phyloP scores from a whole-genome alignment of 2,888 invertebrate genomes.

The Pterostichus madidus region DNA sequence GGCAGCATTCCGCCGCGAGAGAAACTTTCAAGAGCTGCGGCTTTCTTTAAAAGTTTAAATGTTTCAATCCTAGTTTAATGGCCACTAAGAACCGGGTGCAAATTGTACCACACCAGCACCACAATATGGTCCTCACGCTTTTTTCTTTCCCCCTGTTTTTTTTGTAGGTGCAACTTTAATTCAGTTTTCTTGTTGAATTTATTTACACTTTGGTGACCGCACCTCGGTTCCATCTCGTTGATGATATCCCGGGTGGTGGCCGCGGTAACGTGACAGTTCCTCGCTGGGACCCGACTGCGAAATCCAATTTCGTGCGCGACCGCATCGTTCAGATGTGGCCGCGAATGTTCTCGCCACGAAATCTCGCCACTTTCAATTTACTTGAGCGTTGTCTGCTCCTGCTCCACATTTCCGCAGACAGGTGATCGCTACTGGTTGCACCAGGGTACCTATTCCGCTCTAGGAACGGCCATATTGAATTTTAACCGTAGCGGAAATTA shows the following conservation, averaged over 20 bases:
- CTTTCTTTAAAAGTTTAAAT: slow-evolving; percentile 72
- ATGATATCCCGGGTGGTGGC: slow-evolving; percentile 61
- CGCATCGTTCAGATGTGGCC: slow-evolving; percentile 69
- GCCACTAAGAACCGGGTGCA: slow-evolving; percentile 67
- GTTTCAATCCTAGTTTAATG: slow-evolving; percentile 70
- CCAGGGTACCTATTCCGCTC: too few relatives aligned
- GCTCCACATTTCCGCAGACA: slow-evolving; percentile 63
- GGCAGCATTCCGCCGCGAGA: slow-evolving; percentile 58
- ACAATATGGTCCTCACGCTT: slow-evolving; percentile 59
- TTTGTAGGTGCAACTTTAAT: slow-evolving; percentile 67
- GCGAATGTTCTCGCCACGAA: slow-evolving; percentile 68
- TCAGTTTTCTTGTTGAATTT: slow-evolving; percentile 72
- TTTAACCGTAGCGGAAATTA: too few relatives aligned
- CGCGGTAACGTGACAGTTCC: slow-evolving; percentile 67
- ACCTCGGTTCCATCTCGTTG: slow-evolving; percentile 69
- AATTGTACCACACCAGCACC: slow-evolving; percentile 56
- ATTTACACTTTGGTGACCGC: slow-evolving; percentile 72
- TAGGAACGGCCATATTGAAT: too few relatives aligned
- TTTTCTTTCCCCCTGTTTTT: slow-evolving; percentile 60
- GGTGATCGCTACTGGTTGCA: slow-evolving; percentile 65
- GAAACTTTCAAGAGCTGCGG: slow-evolving; percentile 68
- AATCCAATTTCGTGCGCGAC: slow-evolving; percentile 70
- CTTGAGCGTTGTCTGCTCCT: slow-evolving; percentile 64
- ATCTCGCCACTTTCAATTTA: slow-evolving; percentile 70
- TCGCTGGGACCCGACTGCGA: slow-evolving; percentile 68